Base-by-base conservation (phyloP, 2,113 vertebrate genomes). In the Vanacampus margaritifer region DNA sequence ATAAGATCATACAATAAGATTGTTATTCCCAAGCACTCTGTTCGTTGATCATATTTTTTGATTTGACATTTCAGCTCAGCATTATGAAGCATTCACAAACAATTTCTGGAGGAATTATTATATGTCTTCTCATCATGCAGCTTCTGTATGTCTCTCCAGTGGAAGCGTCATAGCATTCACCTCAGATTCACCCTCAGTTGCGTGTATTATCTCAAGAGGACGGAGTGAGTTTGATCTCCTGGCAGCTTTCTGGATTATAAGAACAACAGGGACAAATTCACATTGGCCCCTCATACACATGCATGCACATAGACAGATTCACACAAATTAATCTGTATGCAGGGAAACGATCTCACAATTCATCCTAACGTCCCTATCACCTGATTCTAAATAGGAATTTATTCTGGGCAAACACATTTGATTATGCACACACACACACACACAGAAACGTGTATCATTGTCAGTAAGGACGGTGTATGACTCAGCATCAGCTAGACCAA, bases 401-500 rank as follows among this genome's bases (percentile, higher is more conserved):
- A 84, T 85, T 84, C 74, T 79, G 80, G 75, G 80, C 80, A 81
- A 72, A 88, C 78, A 77, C 59, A 37, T 67, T 26, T 21, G 37
- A 45, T 57, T 45, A 17, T 59, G 56, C 72, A 61, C 61, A 65
- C 60, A 64, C 66, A 65, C 41, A 24, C 64, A 58, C 65, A 51
- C 24, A 59, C 69, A 65, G 46, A 65, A 26, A 64, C 68, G 57
- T 13, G 45, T 65, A 80, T 66, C 76, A 69, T 78, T 67, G 67
- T 53, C 53, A 32, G 48, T 76, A 85, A 84, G 74, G 71, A 81
- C 28, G 75, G 76, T 86, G 84, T 84, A 74, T 90, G 89, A 89
- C 87, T 87, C 89, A 89, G 82, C 86, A 88, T 86, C 84, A 84
- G 71, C 74, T 71, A 78, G 76, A 80, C 84, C 84, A 84, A 88